phyloP scores from a whole-genome alignment of 1,140 invertebrate species.

The Pogonognathellus flavescens region DNA sequence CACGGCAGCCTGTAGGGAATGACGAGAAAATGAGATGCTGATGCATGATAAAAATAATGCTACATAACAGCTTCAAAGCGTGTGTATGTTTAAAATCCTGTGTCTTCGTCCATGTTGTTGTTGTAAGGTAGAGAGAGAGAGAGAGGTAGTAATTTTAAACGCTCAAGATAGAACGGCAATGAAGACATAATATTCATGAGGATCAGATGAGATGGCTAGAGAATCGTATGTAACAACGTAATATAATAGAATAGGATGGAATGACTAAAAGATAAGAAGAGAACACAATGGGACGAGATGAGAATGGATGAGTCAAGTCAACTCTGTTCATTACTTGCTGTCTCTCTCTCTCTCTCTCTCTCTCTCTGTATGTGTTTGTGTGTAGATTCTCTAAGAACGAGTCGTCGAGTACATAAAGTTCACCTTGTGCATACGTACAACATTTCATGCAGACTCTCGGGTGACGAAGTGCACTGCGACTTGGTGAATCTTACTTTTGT shows the following conservation, averaged over 20 bases:
- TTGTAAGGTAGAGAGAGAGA: no score
- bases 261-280: conserved; percentile 27
- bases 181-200: conserved; percentile 56
- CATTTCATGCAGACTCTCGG: no score
- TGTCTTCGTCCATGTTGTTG: background rate
- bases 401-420: no score
- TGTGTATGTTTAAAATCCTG: background rate
- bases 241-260: conserved; percentile 38
- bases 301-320: conserved; percentile 37
- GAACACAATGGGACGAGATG: conserved; percentile 38
- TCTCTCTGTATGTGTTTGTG: no score
- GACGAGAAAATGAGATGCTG: conserved; percentile 7
- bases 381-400: no score
- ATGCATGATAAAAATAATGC: conserved; percentile 1
- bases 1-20: background rate
- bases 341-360: no score
- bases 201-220: conserved; percentile 1
- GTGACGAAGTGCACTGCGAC: no score
- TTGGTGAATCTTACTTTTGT: no score
- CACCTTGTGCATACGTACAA: no score
- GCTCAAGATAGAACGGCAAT: conserved; percentile 12
- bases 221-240: conserved; percentile 9
- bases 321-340: conserved; percentile 9
- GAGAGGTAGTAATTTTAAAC: background rate
- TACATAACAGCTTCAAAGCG: background rate